phyloP scores from a whole-genome alignment of 53 echinoderm and acorn worm genomes.

The Paelopatides confundens region DNA sequence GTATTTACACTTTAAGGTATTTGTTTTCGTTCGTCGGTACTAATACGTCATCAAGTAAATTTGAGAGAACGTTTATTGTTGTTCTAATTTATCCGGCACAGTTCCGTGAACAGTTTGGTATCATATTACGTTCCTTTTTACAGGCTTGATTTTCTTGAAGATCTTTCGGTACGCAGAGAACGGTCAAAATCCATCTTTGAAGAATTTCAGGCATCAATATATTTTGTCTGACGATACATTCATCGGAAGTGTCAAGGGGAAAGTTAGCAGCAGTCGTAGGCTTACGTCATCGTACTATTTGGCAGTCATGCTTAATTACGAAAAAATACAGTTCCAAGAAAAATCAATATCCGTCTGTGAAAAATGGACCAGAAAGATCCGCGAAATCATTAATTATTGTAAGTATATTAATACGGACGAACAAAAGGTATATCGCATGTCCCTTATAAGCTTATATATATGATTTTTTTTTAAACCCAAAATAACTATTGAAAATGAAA shows the following conservation, averaged over 20 bases:
- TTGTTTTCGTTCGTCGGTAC: no score
- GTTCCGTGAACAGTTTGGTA: no score
- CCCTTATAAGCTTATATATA: no score
- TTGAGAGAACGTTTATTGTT: no score
- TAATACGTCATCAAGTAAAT: no score
- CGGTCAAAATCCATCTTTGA: neutral
- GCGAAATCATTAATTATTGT: constrained; percentile 10
- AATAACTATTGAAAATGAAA: no score
- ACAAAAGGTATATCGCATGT: no score
- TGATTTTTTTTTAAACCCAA: no score
- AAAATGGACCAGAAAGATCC: neutral
- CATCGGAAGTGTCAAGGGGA: constrained; percentile 29
- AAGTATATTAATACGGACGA: neutral
- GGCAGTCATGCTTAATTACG: constrained; percentile 18
- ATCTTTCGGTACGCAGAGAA: neutral
- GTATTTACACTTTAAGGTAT: no score
- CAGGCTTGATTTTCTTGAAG: constrained; percentile 10
- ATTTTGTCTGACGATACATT: constrained; percentile 3
- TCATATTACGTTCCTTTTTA: neutral
- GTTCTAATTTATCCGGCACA: no score
- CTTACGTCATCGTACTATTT: constrained; percentile 7
- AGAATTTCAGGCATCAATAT: constrained; percentile 14
- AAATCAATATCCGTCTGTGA: constrained; percentile 26
- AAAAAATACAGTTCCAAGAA: constrained; percentile 23
- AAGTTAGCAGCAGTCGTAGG: constrained; percentile 1